Base-by-base conservation (phyloP, 2,113 vertebrate species). In the Tetraodon nigroviridis region DNA sequence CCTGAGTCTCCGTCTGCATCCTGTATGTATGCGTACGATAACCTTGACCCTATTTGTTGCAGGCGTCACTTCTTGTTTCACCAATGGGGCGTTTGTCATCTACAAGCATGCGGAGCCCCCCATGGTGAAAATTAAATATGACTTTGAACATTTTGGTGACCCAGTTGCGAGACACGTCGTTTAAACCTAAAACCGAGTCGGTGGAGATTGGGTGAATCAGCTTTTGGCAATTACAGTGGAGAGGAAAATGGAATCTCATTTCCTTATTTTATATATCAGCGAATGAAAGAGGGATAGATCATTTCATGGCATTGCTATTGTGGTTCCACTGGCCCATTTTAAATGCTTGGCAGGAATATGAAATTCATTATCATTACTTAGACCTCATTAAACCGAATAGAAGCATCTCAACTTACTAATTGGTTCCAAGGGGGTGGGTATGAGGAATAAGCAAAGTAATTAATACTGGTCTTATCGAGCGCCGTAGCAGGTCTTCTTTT, bases 291-390 rank as follows among this genome's bases (percentile, higher is more conserved):
- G 56, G 54, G 58, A 67, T 51, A 68, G 64, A 80, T 79, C 20
- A 58, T 78, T 82, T 80, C 61, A 60, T 70, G 52, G 49, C 44
- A 24, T 52, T 44, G 67, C 61, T 55, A 71, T 83, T 71, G 62
- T 78, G 61, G 49, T 53, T 69, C 4, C 70, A 68, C 37, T 15
- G 40, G 62, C 72, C 74, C 82, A 55, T 86, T 87, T 75, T 60
- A 73, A 81, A 85, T 82, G 81, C 76, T 83, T 71, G 77, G 75
- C 81, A 83, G 70, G 81, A 83, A 78, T 75, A 75, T 76, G 70
- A 85, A 87, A 88, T 86, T 79, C 83, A 89, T 89, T 86, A 85
- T 84, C 79, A 79, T 86, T 85, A 86, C 83, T 89, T 88, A 83
- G 77, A 89, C 83, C 75, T 81, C 82, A 89, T 88, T 88, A 89